Conservation (phyloP, 35 echinoderm and acorn worm genomes). For the Ophioderma brevispina region DNA sequence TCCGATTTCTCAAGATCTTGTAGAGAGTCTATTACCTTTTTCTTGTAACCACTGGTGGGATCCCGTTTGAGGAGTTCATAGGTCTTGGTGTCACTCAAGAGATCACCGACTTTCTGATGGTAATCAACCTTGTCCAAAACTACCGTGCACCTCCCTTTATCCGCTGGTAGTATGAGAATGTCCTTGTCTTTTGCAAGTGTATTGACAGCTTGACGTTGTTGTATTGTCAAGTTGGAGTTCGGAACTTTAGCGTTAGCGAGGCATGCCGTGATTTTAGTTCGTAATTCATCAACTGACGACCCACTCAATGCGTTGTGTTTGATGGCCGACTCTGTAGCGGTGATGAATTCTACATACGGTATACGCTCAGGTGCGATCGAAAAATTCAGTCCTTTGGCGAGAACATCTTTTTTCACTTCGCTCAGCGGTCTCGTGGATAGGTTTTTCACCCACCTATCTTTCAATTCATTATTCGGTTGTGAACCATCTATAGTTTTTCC, state of each 20-base stretch:
- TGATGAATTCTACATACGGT: not conserved
- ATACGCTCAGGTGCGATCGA: too few species aligned
- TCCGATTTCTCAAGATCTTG: not conserved
- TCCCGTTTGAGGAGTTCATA: conserved; percentile 10
- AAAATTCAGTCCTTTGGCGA: too few species aligned
- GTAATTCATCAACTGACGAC: not conserved
- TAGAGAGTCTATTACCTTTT: not conserved
- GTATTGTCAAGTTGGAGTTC: not conserved
- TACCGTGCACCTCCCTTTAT: conserved; percentile 14
- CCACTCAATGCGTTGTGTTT: too few species aligned
- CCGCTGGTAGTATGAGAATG: not conserved
- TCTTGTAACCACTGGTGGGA: conserved; percentile 5
- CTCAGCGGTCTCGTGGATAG: too few species aligned
- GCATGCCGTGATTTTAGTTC: not conserved
- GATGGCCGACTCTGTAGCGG: not conserved
- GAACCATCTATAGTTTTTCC: not conserved
- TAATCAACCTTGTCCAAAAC: not conserved
- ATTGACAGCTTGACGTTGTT: too few species aligned
- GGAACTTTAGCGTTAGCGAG: not conserved
- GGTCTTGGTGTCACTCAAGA: not conserved
- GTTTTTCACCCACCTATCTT: not conserved
- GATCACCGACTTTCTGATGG: not conserved
- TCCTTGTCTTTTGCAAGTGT: not conserved
- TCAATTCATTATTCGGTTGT: not conserved
- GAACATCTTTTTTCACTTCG: too few species aligned